Conservation (phyloP, 2,797 vertebrate species). For the Avahi laniger region DNA sequence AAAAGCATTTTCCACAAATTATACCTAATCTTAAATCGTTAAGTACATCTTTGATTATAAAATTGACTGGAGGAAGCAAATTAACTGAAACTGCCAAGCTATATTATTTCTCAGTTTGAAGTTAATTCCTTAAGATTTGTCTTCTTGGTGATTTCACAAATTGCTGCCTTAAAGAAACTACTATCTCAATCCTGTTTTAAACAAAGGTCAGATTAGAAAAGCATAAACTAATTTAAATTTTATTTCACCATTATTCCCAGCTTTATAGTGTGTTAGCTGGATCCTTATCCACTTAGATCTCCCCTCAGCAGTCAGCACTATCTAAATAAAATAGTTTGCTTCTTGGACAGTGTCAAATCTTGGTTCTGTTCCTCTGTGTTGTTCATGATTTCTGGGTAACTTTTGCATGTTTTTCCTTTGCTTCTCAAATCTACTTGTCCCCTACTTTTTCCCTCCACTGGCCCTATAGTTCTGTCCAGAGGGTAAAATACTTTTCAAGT, state of each 20-base stretch:
- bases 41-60: not conserved
- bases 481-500: not conserved
- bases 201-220: constrained; percentile 41
- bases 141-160: constrained; percentile 27
- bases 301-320: not conserved
- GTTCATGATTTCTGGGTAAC: not conserved
- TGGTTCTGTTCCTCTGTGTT: not conserved
- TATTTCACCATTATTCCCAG: not conserved
- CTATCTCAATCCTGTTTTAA: constrained; percentile 55
- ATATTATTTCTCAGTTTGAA: constrained; percentile 58
- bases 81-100: not conserved
- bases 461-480: not conserved
- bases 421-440: not conserved
- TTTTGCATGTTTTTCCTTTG: not conserved
- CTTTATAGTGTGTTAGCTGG: not conserved
- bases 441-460: not conserved
- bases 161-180: constrained; percentile 51
- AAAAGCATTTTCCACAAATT: not conserved
- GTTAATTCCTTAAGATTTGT: constrained; percentile 47
- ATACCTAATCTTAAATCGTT: not conserved
- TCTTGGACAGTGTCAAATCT: not conserved
- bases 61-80: not conserved
- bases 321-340: not conserved
- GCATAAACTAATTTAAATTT: constrained; percentile 18
- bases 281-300: not conserved